These are phyloP conservation scores for Macrotus californicus DNA, from an alignment of 2,113 vertebrate species.

Conservation along the genomic window DNA sequence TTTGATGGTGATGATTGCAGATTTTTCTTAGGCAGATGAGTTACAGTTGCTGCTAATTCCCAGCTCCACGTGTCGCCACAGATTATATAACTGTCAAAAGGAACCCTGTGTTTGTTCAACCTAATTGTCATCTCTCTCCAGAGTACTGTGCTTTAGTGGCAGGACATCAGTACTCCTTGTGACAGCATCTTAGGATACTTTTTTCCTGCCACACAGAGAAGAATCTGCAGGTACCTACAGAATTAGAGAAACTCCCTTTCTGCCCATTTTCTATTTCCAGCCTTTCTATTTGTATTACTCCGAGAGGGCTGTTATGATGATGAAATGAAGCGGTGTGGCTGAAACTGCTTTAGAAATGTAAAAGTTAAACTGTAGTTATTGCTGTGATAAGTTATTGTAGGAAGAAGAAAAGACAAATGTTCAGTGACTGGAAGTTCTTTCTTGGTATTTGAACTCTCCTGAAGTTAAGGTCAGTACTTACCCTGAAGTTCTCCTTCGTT, in stretches of 20 bases:
- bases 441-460: conserved; percentile 21
- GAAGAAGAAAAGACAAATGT: not conserved
- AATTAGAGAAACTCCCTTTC: not conserved
- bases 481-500: not conserved
- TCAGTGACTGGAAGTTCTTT: not conserved
- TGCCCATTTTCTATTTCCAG: not conserved
- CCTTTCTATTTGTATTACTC: conserved; percentile 35
- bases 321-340: not conserved
- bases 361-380: conserved; percentile 18
- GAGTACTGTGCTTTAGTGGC: not conserved
- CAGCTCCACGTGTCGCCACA: not conserved
- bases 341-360: conserved; percentile 9
- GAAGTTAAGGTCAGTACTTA: conserved; percentile 16
- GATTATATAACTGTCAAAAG: not conserved
- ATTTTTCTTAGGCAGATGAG: not conserved
- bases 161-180: not conserved
- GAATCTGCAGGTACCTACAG: not conserved
- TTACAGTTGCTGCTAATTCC: not conserved
- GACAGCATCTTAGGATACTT: not conserved
- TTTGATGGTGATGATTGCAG: not conserved
- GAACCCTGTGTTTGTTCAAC: not conserved
- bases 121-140: not conserved
- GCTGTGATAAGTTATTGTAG: not conserved
- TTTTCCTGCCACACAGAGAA: not conserved
- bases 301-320: not conserved